Percentiles rank a stretch among this genome's conserved stretches.
Conservation (phyloP, 2,113 vertebrate species). For the Salvelinus namaycush region DNA sequence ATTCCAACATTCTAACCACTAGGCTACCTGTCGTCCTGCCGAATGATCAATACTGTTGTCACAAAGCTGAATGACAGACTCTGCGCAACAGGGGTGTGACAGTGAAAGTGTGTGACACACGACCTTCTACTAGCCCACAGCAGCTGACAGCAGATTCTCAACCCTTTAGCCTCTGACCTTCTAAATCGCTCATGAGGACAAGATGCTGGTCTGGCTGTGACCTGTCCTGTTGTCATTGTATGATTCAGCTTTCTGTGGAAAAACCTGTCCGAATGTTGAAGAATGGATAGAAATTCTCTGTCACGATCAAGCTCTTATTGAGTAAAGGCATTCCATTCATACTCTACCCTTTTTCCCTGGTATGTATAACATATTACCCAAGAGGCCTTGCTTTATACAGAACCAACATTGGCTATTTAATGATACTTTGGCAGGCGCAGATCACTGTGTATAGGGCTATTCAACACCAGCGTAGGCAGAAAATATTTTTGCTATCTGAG, state of each 20-base stretch:
- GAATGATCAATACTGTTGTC: no score
- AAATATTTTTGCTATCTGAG: no score
- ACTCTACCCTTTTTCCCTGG: background rate
- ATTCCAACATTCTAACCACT: no score
- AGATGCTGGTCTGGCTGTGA: background rate
- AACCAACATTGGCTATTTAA: no score
- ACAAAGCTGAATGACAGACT: background rate
- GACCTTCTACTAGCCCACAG: background rate
- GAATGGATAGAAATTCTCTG: background rate
- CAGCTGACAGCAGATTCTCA: background rate
- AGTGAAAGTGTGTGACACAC: background rate
- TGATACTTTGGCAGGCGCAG: no score
- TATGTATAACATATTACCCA: background rate
- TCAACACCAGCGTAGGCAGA: no score
- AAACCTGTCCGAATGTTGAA: background rate
- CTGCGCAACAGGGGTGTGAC: background rate
- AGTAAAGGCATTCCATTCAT: background rate
- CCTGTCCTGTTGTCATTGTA: background rate
- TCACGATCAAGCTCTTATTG: background rate
- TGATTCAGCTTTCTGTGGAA: background rate
- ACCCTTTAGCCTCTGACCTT: background rate
- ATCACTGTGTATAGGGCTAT: no score
- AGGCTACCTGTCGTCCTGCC: no score
- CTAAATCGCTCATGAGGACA: background rate
- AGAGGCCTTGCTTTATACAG: background rate